Evolutionary conservation across 2,888 invertebrate genomes (phyloP).

Genomic region (Machimus rusticus): DNA sequence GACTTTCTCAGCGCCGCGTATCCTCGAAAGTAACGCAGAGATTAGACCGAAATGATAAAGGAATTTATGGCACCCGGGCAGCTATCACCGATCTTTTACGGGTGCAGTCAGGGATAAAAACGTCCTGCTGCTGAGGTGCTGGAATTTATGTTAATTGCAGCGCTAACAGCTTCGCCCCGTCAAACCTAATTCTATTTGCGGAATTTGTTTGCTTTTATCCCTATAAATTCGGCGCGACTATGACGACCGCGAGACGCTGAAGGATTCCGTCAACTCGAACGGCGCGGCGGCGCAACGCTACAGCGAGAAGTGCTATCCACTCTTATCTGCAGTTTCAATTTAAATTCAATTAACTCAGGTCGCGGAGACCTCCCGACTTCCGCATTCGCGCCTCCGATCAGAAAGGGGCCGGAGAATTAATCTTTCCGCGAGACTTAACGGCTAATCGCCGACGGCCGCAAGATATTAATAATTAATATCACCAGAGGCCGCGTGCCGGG

Average conservation of each 20-base stretch:
- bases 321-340: background rate
- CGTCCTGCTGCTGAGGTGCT: background rate
- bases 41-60: conserved; percentile 34
- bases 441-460: background rate
- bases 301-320: background rate
- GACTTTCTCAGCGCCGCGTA: conserved; percentile 9
- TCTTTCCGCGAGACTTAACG: background rate
- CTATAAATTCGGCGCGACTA: background rate
- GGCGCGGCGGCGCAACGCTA: background rate
- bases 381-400: background rate
- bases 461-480: conserved; percentile 1
- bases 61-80: conserved; percentile 10
- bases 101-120: conserved; percentile 26
- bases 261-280: background rate
- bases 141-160: conserved; percentile 21
- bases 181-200: conserved; percentile 29
- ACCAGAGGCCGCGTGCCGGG: background rate
- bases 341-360: background rate
- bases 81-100: conserved; percentile 24
- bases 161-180: conserved; percentile 18
- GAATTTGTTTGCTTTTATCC: conserved; percentile 22
- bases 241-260: background rate
- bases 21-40: conserved; percentile 20
- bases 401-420: background rate
- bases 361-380: background rate